phyloP scores from a whole-genome alignment of 2,113 vertebrate species.

The Stomatorhinus ivindoensis region DNA sequence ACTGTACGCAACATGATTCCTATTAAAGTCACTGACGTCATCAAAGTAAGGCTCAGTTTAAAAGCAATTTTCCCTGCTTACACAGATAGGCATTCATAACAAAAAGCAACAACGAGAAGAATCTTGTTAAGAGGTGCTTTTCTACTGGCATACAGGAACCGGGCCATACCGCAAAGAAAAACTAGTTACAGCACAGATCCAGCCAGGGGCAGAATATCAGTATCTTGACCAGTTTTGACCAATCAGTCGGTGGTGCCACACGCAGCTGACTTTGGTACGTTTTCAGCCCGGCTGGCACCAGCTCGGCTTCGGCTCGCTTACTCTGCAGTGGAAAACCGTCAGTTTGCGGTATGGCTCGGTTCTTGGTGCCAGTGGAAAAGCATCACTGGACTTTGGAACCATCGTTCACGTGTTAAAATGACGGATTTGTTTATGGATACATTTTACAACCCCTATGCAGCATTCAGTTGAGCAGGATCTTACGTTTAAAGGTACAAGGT shows the following conservation, averaged over 20 bases:
- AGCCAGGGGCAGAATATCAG: background rate
- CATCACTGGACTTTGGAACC: background rate
- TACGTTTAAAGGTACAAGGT: background rate
- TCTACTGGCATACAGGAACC: background rate
- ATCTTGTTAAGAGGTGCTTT: background rate
- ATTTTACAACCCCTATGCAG: background rate
- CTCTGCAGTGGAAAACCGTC: background rate
- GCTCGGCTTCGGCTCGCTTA: no score
- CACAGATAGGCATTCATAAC: background rate
- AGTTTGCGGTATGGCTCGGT: background rate
- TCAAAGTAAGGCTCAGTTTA: background rate
- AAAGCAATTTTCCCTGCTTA: background rate
- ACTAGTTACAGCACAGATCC: background rate
- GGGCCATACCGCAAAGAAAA: background rate
- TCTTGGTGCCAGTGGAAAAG: background rate
- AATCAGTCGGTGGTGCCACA: background rate
- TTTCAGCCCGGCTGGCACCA: no score
- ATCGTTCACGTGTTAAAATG: background rate
- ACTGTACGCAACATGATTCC: background rate
- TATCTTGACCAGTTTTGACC: background rate
- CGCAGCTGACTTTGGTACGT: background rate
- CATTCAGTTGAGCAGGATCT: background rate
- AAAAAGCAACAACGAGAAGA: background rate
- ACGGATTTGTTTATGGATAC: background rate
- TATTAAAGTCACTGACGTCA: background rate